Base-by-base conservation (phyloP, 2,113 vertebrate genomes). In the Crypturellus undulatus region DNA sequence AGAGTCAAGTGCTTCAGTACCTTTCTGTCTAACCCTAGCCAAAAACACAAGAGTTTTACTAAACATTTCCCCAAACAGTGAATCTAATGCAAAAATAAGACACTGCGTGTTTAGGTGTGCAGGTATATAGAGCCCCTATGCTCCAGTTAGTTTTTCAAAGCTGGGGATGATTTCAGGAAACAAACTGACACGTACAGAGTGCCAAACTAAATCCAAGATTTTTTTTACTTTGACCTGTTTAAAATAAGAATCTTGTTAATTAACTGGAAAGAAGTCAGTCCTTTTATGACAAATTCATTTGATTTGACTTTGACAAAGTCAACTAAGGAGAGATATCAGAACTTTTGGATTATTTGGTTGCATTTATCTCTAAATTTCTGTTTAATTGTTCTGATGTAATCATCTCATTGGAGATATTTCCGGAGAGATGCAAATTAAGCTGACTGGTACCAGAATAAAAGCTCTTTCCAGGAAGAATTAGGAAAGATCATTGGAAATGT, bases 291-390 rank as follows among this genome's bases (percentile, higher is more conserved):
- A 79, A 87, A 82, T 58, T 11, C 1, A 62, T 91, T 88, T 84
- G 6, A 22, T 81, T 67, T 90, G 60, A 90, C 36, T 88, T 92
- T 25, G 34, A 16, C n/a, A 58, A 89, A 77, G 40, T 76, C 65
- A 84, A 28, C 5, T 15, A 2, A 7, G 49, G 79, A 79, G 59
- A 70, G 18, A 52, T 68, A 86, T 89, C 68, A 43, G 1, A 1
- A 83, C 26, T 87, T 79, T 91, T 51, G 67, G 32, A 63, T 90
- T 87, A 69, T 70, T 79, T 93, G 40, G n/a, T 72, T 73, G 34
- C 78, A 21, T 77, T 93, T 91, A 68, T 92, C 91, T 77, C 79
- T 92, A 64, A 90, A 88, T 82, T 95, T 76, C 73, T 86, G 6
- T 32, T 83, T 79, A 94, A 71, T 62, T 92, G 20, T 52, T 81